Conservation (phyloP, 2,797 vertebrate species). For the Paramormyrops hopkinsi region DNA sequence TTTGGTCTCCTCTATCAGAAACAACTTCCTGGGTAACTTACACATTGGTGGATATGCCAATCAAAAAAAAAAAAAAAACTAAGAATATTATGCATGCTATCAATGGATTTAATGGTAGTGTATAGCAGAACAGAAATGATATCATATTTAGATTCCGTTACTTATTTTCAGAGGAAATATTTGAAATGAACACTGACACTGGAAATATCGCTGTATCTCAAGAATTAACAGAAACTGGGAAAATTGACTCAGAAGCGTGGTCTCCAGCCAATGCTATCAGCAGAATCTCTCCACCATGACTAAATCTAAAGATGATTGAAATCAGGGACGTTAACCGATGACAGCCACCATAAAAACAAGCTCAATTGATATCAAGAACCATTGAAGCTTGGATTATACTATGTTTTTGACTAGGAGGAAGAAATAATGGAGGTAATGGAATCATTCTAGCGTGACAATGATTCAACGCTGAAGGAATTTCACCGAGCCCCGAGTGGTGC, state of each 20-base stretch:
- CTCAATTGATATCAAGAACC: neutral
- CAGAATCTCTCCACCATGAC: conserved; percentile 4
- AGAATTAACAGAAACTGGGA: neutral
- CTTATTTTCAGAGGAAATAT: neutral
- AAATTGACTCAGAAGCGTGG: neutral
- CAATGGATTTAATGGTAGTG: neutral
- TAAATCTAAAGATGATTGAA: conserved; percentile 13
- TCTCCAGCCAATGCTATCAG: neutral
- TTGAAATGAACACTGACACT: neutral
- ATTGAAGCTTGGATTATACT: neutral
- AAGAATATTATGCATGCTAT: neutral
- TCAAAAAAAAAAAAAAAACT: neutral
- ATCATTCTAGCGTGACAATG: neutral
- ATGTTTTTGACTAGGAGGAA: neutral
- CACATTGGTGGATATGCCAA: neutral
- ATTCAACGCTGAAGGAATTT: neutral
- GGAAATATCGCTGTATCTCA: neutral
- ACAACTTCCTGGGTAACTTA: neutral
- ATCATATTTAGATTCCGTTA: neutral
- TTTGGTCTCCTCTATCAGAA: neutral
- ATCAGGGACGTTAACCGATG: neutral
- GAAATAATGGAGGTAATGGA: conserved; percentile 14
- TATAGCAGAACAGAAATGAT: neutral
- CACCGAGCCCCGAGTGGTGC: neutral
- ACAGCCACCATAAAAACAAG: neutral